Conservation (phyloP, 2,797 vertebrate species). For the Acanthiza pusilla region DNA sequence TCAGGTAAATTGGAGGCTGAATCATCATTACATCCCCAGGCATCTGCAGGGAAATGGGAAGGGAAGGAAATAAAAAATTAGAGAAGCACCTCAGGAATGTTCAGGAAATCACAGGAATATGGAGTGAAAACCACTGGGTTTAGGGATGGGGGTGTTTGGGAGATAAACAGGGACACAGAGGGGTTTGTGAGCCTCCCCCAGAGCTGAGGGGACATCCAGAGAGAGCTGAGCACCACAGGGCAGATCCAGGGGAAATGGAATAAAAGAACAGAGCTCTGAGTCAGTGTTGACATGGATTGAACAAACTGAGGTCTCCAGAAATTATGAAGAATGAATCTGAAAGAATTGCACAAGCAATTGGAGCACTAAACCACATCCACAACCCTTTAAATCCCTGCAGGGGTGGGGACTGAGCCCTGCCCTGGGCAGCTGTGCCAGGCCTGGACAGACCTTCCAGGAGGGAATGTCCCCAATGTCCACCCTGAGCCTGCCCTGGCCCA, state of each 20-base stretch:
- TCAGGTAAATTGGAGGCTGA: constrained; percentile 42
- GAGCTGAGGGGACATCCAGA: not conserved
- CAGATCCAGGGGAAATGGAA: accelerated
- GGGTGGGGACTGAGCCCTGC: accelerated
- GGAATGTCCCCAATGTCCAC: too few relatives aligned
- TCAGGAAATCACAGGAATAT: not conserved
- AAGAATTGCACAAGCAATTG: not conserved
- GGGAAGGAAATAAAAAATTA: not conserved
- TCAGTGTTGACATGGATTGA: accelerated
- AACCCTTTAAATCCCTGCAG: not conserved
- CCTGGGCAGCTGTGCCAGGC: not conserved
- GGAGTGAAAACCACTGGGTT: not conserved
- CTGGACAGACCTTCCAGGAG: accelerated
- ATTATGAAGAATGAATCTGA: not conserved
- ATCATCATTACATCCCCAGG: not conserved
- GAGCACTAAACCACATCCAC: not conserved
- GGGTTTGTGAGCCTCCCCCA: not conserved
- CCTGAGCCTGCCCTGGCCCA: not conserved
- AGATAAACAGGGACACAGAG: not conserved
- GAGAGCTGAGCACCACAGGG: accelerated
- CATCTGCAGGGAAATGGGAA: not conserved
- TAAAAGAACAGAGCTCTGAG: too few relatives aligned
- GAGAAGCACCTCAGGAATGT: not conserved
- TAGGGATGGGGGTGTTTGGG: accelerated
- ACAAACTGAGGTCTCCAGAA: not conserved